phyloP scores from a whole-genome alignment of 2,797 vertebrate species.

The Pseudomugil gertrudae region DNA sequence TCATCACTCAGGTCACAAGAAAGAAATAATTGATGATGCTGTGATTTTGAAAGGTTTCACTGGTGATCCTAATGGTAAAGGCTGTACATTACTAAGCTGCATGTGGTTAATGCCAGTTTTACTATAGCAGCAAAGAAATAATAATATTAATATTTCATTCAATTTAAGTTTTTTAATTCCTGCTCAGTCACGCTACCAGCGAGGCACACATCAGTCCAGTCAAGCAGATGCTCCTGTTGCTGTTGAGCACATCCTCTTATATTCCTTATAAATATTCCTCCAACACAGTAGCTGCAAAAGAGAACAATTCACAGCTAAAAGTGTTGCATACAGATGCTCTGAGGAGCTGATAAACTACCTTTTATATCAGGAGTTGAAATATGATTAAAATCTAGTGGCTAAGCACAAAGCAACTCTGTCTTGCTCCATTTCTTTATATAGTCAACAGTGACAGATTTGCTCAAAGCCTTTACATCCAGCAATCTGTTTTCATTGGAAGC shows the following conservation, averaged over 20 bases:
- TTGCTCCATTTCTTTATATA: constrained; percentile 32
- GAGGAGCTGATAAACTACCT: background rate
- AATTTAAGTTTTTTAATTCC: background rate
- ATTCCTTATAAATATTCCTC: background rate
- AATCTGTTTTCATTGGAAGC: constrained; percentile 64
- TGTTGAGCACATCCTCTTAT: background rate
- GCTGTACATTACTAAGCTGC: background rate
- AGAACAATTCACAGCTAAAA: background rate
- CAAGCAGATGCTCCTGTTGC: background rate
- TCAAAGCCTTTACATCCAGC: constrained; percentile 46
- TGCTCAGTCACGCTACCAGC: background rate
- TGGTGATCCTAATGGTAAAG: background rate
- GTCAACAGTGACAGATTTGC: constrained; percentile 32
- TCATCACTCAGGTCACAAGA: background rate
- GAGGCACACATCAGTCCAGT: background rate
- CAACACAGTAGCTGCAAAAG: background rate
- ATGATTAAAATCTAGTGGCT: background rate
- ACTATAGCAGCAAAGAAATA: background rate
- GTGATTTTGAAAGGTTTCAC: background rate
- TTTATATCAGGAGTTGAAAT: constrained; percentile 6
- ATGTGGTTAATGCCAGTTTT: background rate
- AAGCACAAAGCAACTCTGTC: constrained; percentile 1
- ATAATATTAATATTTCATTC: background rate
- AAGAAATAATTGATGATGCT: background rate
- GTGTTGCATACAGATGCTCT: background rate